These are phyloP conservation scores for Bujurquina vittata DNA, from an alignment of 2,113 vertebrate genomes.

Conservation along the genomic window DNA sequence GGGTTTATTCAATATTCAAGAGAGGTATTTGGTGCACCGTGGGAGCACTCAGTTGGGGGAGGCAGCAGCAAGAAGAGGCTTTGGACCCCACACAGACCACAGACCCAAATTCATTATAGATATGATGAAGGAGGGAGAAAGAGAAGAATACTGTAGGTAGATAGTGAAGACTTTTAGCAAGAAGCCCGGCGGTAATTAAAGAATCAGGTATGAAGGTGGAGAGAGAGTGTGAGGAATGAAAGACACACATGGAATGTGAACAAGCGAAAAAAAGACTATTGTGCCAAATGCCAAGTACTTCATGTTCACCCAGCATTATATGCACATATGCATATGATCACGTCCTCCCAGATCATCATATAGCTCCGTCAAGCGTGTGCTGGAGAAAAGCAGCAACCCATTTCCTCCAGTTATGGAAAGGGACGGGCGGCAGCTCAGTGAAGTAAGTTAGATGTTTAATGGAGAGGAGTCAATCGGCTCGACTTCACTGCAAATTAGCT, in stretches of 20 bases:
- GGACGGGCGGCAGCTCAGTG: background rate
- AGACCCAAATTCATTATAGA: constrained; percentile 62
- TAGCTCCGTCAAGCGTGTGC: constrained; percentile 14
- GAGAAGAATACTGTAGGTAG: background rate
- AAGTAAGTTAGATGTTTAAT: constrained; percentile 38
- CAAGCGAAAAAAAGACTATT: background rate
- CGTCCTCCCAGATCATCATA: background rate
- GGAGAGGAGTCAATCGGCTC: constrained; percentile 24
- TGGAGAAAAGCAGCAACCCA: background rate
- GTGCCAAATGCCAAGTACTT: background rate
- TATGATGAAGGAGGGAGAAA: constrained; percentile 10
- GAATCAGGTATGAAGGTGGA: background rate
- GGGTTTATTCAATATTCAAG: constrained; percentile 77
- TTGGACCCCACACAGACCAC: constrained; percentile 60
- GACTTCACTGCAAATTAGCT: constrained; percentile 24
- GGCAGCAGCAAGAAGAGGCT: constrained; percentile 46
- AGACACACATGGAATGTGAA: background rate
- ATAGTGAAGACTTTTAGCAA: background rate
- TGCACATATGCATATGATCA: background rate
- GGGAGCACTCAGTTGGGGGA: constrained; percentile 67
- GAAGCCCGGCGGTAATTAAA: background rate
- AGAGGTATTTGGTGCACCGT: constrained; percentile 75
- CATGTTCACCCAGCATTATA: background rate
- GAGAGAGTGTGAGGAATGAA: background rate
- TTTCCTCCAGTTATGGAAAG: constrained; percentile 5